These are phyloP conservation scores for Macroramphosus scolopax DNA, from an alignment of 2,797 vertebrate species.

Conservation along the genomic window DNA sequence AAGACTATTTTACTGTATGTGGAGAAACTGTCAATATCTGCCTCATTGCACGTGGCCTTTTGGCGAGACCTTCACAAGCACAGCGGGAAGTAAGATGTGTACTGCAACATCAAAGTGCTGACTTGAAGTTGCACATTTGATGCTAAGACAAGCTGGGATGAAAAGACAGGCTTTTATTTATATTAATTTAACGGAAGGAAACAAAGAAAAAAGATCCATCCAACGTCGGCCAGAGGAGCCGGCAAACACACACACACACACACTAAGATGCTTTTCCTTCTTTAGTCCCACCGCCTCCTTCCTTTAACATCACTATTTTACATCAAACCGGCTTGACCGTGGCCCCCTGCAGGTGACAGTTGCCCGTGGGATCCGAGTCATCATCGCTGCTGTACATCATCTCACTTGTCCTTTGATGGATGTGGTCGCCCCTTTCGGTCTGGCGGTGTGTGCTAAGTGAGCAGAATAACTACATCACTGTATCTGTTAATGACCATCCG, in stretches of 20 bases:
- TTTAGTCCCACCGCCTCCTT: slow-evolving; percentile 7
- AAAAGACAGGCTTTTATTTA: slow-evolving; percentile 26
- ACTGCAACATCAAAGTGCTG: slow-evolving; percentile 13
- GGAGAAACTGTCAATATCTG: slow-evolving; percentile 29
- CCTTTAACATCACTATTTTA: slow-evolving; percentile 2
- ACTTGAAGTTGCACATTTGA: slow-evolving; percentile 1
- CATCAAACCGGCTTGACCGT: slow-evolving; percentile 19
- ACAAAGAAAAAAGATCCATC: slow-evolving; percentile 24
- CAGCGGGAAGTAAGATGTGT: slow-evolving; percentile 14
- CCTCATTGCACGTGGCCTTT: slow-evolving; percentile 14
- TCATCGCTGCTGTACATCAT: slow-evolving; percentile 28
- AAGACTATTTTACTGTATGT: slow-evolving; percentile 22
- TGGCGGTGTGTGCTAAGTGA: slow-evolving; percentile 26
- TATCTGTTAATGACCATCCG: slow-evolving; percentile 21
- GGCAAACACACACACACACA: slow-evolving; percentile 26
- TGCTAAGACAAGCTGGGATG: no score
- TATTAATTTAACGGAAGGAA: slow-evolving; percentile 18
- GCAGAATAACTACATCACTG: slow-evolving; percentile 13
- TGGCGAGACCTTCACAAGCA: slow-evolving; percentile 16
- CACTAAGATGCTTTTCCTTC: slow-evolving; percentile 4
- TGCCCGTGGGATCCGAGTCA: slow-evolving; percentile 32
- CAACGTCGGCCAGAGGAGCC: slow-evolving; percentile 9
- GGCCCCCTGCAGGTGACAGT: slow-evolving; percentile 37
- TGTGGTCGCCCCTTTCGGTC: slow-evolving; percentile 14
- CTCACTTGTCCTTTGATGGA: slow-evolving; percentile 24